Conservation (phyloP, 2,113 vertebrate species). For the Spea multiplicata region DNA sequence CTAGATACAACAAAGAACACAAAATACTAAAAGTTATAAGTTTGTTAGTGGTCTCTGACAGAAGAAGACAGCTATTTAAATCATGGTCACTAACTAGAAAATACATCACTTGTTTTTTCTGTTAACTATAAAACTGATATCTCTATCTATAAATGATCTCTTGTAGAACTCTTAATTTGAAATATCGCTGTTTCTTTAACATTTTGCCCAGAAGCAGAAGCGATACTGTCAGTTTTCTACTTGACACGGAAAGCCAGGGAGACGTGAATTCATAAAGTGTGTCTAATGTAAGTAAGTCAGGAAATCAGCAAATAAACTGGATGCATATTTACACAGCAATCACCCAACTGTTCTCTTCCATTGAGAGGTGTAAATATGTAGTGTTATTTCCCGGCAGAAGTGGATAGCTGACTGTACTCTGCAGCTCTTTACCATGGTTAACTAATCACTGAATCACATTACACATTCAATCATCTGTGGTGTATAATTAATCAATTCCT, state of each 20-base stretch:
- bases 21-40: no score
- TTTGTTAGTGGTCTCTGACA: no score
- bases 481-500: constrained; percentile 73
- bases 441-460: constrained; percentile 65
- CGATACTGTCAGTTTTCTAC: background rate
- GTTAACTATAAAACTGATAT: no score
- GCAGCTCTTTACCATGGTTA: constrained; percentile 66
- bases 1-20: background rate
- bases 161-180: no score
- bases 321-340: constrained; percentile 16
- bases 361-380: constrained; percentile 34
- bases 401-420: constrained; percentile 54
- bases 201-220: no score
- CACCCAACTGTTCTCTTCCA: background rate
- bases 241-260: background rate
- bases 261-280: constrained; percentile 23
- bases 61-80: no score
- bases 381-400: constrained; percentile 53
- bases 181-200: no score
- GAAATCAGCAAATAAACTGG: constrained; percentile 19
- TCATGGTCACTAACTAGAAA: no score
- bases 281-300: constrained; percentile 30
- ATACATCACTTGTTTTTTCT: no score
- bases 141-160: no score
- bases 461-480: constrained; percentile 70